These are phyloP conservation scores for Malurus elegans DNA, from an alignment of 2,113 vertebrate genomes.

Conservation along the genomic window DNA sequence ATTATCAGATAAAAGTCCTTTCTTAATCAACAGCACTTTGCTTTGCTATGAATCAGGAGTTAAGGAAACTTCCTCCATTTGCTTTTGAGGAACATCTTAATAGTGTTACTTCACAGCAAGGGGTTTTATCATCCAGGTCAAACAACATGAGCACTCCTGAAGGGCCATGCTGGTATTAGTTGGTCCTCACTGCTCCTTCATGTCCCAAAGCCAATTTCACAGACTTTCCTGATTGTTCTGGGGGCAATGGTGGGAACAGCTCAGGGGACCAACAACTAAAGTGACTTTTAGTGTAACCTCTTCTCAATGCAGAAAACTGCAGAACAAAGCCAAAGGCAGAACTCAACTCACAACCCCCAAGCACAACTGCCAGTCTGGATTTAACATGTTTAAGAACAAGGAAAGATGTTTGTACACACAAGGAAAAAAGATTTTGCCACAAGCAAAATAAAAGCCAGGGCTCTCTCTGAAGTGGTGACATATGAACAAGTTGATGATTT, in stretches of 20 bases:
- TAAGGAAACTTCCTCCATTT: neutral
- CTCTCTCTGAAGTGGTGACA: neutral
- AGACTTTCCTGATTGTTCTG: neutral
- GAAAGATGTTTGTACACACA: neutral
- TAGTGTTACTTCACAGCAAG: neutral
- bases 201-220: neutral
- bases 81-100: neutral
- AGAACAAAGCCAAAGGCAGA: neutral
- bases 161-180: neutral
- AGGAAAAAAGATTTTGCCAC: neutral
- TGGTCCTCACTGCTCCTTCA: neutral
- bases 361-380: neutral
- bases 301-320: neutral
- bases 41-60: neutral
- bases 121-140: neutral
- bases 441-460: neutral
- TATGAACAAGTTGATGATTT: neutral
- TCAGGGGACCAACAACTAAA: neutral
- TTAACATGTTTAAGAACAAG: neutral
- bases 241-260: neutral
- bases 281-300: neutral
- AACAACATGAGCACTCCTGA: neutral
- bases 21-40: neutral
- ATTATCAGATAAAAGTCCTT: neutral
- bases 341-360: neutral